Evolutionary conservation across 2,888 invertebrate species (phyloP).

Genomic region (Halictus quadricinctus): DNA sequence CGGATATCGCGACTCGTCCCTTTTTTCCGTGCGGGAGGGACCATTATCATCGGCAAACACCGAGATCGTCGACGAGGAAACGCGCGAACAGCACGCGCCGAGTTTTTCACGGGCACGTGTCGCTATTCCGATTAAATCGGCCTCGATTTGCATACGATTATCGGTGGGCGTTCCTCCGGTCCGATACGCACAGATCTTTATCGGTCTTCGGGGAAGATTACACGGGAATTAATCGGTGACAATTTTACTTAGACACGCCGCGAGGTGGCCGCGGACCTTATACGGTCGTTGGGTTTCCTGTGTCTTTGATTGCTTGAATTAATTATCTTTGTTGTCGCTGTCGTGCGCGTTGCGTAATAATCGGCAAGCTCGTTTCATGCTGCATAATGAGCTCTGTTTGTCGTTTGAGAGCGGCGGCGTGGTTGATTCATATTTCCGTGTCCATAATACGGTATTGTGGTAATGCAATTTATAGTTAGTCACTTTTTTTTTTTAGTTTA

Average conservation of each 20-base stretch:
- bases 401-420: neutral
- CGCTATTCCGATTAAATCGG: slow-evolving; percentile 3
- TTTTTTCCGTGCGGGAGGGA: neutral
- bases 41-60: neutral
- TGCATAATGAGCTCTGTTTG: neutral
- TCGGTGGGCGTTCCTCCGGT: slow-evolving; percentile 70
- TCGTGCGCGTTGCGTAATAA: neutral
- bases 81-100: neutral
- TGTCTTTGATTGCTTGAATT: neutral
- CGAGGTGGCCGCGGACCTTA: neutral
- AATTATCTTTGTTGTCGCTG: neutral
- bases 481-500: too few species aligned
- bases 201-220: slow-evolving; percentile 59
- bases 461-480: too few species aligned
- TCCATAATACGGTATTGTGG: too few species aligned
- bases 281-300: neutral
- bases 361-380: neutral
- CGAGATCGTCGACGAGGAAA: neutral
- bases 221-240: slow-evolving; percentile 53
- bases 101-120: slow-evolving; percentile 64
- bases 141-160: slow-evolving; percentile 72
- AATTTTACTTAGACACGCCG: slow-evolving; percentile 19
- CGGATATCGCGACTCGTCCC: slow-evolving; percentile 15
- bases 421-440: neutral
- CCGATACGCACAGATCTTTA: slow-evolving; percentile 69